Evolutionary conservation across 2,888 invertebrate genomes (phyloP), one percentile per base, ranked within the genome.

Genomic region (Monochamus alternatus): DNA sequence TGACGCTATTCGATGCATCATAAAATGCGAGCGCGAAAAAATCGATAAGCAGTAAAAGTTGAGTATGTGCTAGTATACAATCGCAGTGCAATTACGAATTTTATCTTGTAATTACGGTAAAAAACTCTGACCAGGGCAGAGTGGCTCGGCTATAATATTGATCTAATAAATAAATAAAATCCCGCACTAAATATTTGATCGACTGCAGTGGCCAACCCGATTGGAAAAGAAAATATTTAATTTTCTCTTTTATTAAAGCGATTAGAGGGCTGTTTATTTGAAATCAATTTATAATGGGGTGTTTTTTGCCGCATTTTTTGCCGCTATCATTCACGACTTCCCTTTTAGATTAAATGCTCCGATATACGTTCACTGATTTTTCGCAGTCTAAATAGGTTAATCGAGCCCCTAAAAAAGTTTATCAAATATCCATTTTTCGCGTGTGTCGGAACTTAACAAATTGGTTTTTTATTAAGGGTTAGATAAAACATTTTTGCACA

Each of bases 211-310:
- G 78, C 81, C 81, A 74, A 76, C 78, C 69, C 74, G 80, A 80
- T 82, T 82, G 76, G 72, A 80, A 82, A 80, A 82, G 82, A 83
- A 84, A 84, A 83, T 84, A 84, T 84, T 84, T 82, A 81, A 82
- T 83, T 81, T 82, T 75, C 75, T 77, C 81, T 84, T 83, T 84
- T 83, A 84, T 79, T 84, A 83, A 82, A 84, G 77, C 82, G 82
- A 82, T 83, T 82, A 83, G 83, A 82, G 83, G 77, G 80, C 73
- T 75, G 82, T 81, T 82, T 82, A 82, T 82, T 81, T 74, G 79
- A 80, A 82, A 83, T 82, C 81, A 82, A 82, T 83, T 82, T 81
- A 75, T 79, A 74, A 76, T 62, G 70, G 80, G 81, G 81, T 71
- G 75, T 63, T 75, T 81, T 82, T 83, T 81, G 77, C 76, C 75